Conservation (phyloP, 2,888 invertebrate species). For the Willowsia nigromaculata region DNA sequence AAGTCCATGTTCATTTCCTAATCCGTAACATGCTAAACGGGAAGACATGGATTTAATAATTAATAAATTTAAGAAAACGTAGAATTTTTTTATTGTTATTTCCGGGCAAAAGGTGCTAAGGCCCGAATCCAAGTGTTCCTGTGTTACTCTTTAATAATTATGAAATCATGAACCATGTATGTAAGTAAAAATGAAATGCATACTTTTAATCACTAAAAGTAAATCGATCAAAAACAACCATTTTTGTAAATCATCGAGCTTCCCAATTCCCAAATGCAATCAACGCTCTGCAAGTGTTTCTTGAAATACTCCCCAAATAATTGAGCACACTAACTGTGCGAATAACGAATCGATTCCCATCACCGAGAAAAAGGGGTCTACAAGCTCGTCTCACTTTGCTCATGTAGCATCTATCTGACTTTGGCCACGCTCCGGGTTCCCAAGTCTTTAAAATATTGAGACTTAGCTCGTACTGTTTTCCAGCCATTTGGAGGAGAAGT, state of each 20-base stretch:
- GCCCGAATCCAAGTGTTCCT: no score
- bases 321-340: not conserved
- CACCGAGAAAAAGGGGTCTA: conserved; percentile 3
- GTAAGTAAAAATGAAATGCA: no score
- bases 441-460: not conserved
- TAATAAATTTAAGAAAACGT: no score
- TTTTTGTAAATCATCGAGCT: not conserved
- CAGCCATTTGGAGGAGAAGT: not conserved
- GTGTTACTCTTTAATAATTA: no score
- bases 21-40: no score
- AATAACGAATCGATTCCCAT: conserved; percentile 28
- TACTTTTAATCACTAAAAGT: no score
- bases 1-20: no score
- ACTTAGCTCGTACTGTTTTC: not conserved
- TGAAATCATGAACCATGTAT: no score
- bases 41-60: no score
- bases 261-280: not conserved
- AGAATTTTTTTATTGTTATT: no score
- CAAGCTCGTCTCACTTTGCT: not conserved
- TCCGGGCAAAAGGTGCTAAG: no score
- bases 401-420: conserved; percentile 17
- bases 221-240: no score
- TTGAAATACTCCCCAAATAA: not conserved
- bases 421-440: conserved; percentile 2
- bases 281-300: conserved; percentile 9